A percentile compares a stretch with the other conserved stretches of the same genome.
These are phyloP conservation scores for Tortrix viridana DNA, from an alignment of 2,888 invertebrate species.

Conservation along the genomic window DNA sequence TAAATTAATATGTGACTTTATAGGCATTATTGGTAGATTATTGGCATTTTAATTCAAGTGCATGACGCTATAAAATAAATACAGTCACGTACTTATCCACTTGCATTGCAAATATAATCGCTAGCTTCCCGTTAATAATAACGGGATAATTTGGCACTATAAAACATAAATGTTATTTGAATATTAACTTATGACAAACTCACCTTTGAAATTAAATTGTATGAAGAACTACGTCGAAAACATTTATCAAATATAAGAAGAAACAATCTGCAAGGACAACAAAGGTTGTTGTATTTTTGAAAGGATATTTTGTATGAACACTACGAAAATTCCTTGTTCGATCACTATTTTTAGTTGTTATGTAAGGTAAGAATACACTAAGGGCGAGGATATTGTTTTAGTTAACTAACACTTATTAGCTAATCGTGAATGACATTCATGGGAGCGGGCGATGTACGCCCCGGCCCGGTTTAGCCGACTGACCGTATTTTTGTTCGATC, in stretches of 20 bases:
- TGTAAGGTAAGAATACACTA: conserved; percentile 41
- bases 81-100: neutral
- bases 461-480: conserved; percentile 42
- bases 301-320: conserved; percentile 28
- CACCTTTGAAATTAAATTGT: conserved; percentile 55
- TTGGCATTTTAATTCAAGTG: neutral
- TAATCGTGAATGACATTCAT: conserved; percentile 49
- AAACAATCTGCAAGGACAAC: conserved; percentile 61
- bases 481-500: conserved; percentile 43
- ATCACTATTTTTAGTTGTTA: conserved; percentile 53
- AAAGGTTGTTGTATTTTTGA: conserved; percentile 43
- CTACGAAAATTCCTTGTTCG: conserved; percentile 22
- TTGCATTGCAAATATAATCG: conserved; percentile 6
- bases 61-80: neutral
- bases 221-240: conserved; percentile 53
- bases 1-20: neutral
- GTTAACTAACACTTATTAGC: conserved; percentile 55
- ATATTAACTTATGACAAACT: conserved; percentile 42
- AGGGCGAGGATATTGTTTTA: conserved; percentile 48
- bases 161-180: neutral
- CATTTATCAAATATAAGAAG: conserved; percentile 60
- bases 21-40: neutral
- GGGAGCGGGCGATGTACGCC: conserved; percentile 49
- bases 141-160: neutral
- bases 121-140: conserved; percentile 9